Evolutionary conservation across 2,888 invertebrate species (phyloP).

Genomic region (Petrolisthes cinctipes): DNA sequence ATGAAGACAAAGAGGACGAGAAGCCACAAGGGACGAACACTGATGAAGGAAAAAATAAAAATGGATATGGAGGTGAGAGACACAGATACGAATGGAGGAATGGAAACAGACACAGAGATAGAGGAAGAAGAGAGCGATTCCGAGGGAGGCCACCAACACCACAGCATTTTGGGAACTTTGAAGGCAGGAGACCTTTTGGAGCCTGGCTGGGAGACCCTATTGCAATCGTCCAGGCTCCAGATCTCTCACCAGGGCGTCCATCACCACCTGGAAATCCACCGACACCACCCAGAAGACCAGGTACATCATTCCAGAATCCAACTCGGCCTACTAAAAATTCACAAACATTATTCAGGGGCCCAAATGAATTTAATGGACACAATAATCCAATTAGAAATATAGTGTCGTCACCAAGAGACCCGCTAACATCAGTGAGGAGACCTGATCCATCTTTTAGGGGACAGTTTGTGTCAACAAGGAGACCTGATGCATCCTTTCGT

Average conservation of each 20-base stretch:
- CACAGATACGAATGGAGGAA: not conserved
- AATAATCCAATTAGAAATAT: not conserved
- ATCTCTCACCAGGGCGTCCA: not conserved
- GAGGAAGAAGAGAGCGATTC: not conserved
- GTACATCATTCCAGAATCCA: not conserved
- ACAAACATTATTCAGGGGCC: not conserved
- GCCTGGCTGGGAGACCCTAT: not conserved
- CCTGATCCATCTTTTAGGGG: conserved; percentile 2
- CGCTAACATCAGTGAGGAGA: not conserved
- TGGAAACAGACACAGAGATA: not conserved
- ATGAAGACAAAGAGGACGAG: not conserved
- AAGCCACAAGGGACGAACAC: not conserved
- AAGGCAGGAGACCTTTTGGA: not conserved
- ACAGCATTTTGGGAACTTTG: not conserved
- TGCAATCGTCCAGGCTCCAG: not conserved
- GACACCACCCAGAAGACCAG: not conserved
- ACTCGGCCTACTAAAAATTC: not conserved
- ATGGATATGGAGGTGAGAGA: not conserved
- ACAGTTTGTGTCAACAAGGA: not conserved
- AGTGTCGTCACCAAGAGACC: not conserved
- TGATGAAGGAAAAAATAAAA: not conserved
- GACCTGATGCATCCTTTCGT: not conserved
- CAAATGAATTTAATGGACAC: not conserved
- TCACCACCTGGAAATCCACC: not conserved
- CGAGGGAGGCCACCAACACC: not conserved